Conservation (phyloP, 2,113 vertebrate species). For the Orycteropus afer region DNA sequence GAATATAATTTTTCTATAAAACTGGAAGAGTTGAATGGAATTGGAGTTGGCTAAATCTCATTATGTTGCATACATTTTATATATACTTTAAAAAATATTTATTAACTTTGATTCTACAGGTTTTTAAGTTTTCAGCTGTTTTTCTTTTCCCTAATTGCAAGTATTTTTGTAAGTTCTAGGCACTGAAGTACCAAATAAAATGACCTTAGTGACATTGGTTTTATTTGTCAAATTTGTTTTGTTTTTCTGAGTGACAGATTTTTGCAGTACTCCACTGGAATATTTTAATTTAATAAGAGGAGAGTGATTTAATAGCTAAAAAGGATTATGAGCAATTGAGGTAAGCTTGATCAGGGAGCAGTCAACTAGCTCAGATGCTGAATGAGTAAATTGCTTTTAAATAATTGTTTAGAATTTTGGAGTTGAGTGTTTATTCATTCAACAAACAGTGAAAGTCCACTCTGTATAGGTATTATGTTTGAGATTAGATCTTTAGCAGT, state of each 20-base stretch:
- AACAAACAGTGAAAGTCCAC: neutral
- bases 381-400: neutral
- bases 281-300: neutral
- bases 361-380: neutral
- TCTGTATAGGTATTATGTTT: neutral
- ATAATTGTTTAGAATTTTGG: neutral
- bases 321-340: neutral
- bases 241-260: neutral
- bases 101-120: neutral
- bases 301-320: neutral
- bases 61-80: no score
- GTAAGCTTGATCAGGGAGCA: neutral
- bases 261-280: neutral
- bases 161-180: neutral
- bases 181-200: no score
- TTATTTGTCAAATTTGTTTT: slow-evolving; percentile 2
- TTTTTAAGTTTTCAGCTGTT: neutral
- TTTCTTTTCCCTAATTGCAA: neutral
- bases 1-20: no score
- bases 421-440: neutral
- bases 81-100: neutral
- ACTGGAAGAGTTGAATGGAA: no score
- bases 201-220: neutral
- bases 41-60: no score
- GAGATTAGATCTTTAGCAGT: neutral